Conservation (phyloP, 2,113 vertebrate species). For the Myiozetetes cayanensis region DNA sequence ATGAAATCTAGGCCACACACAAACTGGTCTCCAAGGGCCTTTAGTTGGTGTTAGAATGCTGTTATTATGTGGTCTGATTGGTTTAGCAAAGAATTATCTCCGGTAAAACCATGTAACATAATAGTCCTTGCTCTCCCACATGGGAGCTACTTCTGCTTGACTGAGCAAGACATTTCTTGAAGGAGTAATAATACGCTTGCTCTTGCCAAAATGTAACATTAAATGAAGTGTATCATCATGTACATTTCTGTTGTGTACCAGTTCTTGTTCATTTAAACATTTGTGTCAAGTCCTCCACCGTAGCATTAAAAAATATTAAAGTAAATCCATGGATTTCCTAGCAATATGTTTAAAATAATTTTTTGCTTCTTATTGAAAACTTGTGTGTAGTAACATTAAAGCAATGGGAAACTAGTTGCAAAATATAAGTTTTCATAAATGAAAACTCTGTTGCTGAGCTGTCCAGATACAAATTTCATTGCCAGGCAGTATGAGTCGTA, state of each 20-base stretch:
- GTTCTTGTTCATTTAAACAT: slow-evolving; percentile 1
- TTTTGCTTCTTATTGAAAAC: background rate
- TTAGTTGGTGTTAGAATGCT: slow-evolving; percentile 68
- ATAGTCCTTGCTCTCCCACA: slow-evolving; percentile 39
- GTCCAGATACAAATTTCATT: background rate
- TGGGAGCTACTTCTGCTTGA: slow-evolving; percentile 31
- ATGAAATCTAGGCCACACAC: slow-evolving; percentile 77
- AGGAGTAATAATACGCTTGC: background rate
- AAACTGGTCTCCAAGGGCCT: slow-evolving; percentile 62
- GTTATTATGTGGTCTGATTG: slow-evolving; percentile 74
- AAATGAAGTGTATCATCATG: background rate
- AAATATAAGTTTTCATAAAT: background rate
- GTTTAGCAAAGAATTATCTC: slow-evolving; percentile 71
- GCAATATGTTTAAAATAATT: background rate
- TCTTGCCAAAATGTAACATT: background rate
- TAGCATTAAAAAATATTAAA: background rate
- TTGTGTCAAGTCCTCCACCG: background rate
- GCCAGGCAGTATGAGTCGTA: background rate
- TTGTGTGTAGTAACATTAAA: background rate
- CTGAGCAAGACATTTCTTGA: slow-evolving; percentile 22
- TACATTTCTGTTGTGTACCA: background rate
- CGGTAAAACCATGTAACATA: slow-evolving; percentile 61
- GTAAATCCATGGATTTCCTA: background rate
- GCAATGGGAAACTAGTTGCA: background rate
- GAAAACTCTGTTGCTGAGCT: background rate